Evolutionary conservation across 2,888 invertebrate species (phyloP).

Genomic region (Trachelus iudaicus): DNA sequence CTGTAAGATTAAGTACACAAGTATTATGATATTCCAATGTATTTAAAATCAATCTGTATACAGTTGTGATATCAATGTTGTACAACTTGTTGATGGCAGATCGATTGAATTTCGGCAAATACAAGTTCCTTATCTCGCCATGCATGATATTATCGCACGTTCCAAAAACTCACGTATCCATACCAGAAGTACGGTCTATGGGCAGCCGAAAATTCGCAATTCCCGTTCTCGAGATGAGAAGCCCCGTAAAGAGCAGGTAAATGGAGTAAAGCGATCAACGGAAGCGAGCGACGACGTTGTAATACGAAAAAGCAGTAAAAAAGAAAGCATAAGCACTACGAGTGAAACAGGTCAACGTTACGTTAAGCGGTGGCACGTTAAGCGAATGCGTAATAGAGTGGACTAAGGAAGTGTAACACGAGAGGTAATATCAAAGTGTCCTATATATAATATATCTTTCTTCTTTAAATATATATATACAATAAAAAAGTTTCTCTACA

Average conservation of each 20-base stretch:
- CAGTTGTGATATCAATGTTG: not conserved
- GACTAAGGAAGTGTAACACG: not conserved
- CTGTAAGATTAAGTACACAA: too few relatives aligned
- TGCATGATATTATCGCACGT: not conserved
- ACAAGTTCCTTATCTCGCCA: not conserved
- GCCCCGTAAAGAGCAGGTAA: not conserved
- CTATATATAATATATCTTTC: not conserved
- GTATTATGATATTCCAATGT: not conserved
- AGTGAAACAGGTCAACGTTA: not conserved
- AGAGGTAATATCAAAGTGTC: not conserved
- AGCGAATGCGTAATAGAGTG: not conserved
- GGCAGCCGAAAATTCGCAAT: not conserved
- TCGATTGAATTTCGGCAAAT: not conserved
- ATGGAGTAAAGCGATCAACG: not conserved
- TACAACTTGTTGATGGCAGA: not conserved
- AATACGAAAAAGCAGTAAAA: not conserved
- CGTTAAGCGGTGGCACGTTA: not conserved
- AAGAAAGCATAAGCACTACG: not conserved
- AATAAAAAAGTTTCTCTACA: not conserved
- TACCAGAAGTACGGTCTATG: not conserved
- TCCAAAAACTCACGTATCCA: not conserved
- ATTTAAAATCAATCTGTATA: not conserved
- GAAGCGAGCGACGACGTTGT: not conserved
- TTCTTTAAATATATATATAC: not conserved
- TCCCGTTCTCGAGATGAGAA: not conserved